Evolutionary conservation across 92 coral and sea anemone genomes (phyloP).

Genomic region (Phenganax marumi): DNA sequence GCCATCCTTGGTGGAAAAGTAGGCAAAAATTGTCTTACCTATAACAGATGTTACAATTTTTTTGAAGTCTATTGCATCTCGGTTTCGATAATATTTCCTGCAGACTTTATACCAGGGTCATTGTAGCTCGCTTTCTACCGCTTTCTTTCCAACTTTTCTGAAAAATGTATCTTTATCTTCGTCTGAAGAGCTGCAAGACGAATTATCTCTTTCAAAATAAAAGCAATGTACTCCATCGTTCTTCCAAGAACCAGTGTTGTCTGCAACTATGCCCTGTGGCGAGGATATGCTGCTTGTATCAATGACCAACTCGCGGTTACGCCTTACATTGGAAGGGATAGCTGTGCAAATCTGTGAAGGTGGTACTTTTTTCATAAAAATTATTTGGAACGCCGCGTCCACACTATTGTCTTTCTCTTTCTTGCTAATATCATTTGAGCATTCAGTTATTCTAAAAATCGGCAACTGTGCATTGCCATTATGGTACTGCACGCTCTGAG

Average conservation of each 20-base stretch:
- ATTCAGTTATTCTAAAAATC: not conserved
- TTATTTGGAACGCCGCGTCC: not conserved
- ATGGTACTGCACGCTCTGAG: not conserved
- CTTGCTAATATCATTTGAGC: not conserved
- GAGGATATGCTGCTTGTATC: not conserved
- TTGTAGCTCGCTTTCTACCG: not conserved
- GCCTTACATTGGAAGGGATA: not conserved
- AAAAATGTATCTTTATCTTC: not conserved
- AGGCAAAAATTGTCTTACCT: slow-evolving; percentile 5
- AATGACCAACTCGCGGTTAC: not conserved
- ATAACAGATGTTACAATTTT: not conserved
- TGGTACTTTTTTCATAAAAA: not conserved
- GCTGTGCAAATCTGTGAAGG: not conserved
- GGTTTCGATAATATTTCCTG: slow-evolving; percentile 14
- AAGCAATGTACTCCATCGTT: slow-evolving; percentile 9
- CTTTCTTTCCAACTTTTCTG: not conserved
- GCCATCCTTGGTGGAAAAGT: not conserved
- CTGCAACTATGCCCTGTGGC: not conserved
- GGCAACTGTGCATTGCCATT: not conserved
- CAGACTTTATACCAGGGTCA: slow-evolving; percentile 25
- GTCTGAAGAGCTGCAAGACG: not conserved
- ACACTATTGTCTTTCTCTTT: not conserved
- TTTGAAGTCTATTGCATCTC: not conserved
- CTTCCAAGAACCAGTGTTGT: not conserved
- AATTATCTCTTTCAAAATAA: slow-evolving; percentile 5